phyloP scores from a whole-genome alignment of 30 jellyfish, hydroid and myxozoan species.

The Hydractinia symbiolongicarpus region DNA sequence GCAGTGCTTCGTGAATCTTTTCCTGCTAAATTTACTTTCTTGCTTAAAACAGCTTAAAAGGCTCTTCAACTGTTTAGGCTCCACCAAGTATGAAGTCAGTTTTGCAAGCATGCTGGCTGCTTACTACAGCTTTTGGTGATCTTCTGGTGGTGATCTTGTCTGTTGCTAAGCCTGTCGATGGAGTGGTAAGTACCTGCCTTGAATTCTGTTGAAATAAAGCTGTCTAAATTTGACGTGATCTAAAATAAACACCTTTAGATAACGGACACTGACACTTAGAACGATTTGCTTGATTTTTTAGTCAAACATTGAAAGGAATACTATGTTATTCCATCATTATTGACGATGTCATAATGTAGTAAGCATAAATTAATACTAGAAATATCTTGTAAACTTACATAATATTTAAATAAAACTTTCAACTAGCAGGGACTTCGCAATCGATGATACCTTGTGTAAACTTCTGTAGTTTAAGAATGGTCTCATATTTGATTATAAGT shows the following conservation, averaged over 20 bases:
- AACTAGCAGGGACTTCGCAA: too few relatives aligned
- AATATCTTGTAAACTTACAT: too few relatives aligned
- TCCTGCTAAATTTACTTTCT: too few relatives aligned
- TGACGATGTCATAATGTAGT: background rate
- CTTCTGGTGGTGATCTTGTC: slow-evolving; percentile 85
- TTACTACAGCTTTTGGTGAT: slow-evolving; percentile 98
- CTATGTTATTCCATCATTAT: background rate
- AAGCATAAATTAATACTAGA: too few relatives aligned
- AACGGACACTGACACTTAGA: background rate
- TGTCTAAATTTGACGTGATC: background rate
- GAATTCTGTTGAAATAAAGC: too few relatives aligned
- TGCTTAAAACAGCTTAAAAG: too few relatives aligned
- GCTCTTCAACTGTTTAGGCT: slow-evolving; percentile 39
- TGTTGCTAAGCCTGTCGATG: slow-evolving; percentile 84
- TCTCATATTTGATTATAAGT: too few relatives aligned
- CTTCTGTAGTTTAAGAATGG: too few relatives aligned
- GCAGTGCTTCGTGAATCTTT: too few relatives aligned
- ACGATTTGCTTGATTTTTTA: background rate
- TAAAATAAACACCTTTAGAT: too few relatives aligned
- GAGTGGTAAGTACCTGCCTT: slow-evolving; percentile 80
- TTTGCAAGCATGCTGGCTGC: slow-evolving; percentile 91
- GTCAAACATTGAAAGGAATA: background rate
- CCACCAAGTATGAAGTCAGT: slow-evolving; percentile 97
- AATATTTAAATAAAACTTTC: too few relatives aligned
- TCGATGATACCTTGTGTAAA: too few relatives aligned